Conservation (phyloP, 1,140 invertebrate species). For the Drosophila pectinifera region DNA sequence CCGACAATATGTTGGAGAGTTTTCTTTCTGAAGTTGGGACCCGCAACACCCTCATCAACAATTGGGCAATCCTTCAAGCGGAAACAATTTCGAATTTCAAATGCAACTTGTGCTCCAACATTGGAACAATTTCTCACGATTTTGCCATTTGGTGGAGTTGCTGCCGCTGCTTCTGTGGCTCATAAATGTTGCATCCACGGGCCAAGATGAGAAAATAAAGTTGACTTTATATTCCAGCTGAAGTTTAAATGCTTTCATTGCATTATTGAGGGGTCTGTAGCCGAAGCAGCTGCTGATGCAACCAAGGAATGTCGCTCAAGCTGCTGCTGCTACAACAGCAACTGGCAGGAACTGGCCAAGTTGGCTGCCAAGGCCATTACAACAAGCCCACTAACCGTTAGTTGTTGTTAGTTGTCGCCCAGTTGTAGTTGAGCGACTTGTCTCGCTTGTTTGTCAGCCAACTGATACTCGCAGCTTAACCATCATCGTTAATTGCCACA, state of each 20-base stretch:
- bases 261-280: conserved; percentile 71
- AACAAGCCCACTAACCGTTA: conserved; percentile 30
- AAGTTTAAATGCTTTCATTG: conserved; percentile 76
- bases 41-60: conserved; percentile 31
- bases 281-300: conserved; percentile 33
- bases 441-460: conserved; percentile 28
- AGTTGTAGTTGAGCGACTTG: conserved; percentile 31
- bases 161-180: conserved; percentile 40
- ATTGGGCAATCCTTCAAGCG: conserved; percentile 53
- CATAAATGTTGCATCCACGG: conserved; percentile 72
- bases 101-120: conserved; percentile 66
- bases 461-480: conserved; percentile 49
- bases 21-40: conserved; percentile 10
- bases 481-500: conserved; percentile 62
- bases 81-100: conserved; percentile 73
- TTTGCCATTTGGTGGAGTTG: conserved; percentile 54
- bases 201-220: conserved; percentile 41
- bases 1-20: conserved; percentile 18
- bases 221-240: conserved; percentile 39
- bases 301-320: conserved; percentile 35
- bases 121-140: conserved; percentile 54
- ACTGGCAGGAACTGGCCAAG: conserved; percentile 47
- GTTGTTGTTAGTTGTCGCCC: conserved; percentile 31
- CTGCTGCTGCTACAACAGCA: conserved; percentile 35
- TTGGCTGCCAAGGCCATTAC: conserved; percentile 71